Conservation (phyloP, 1,140 invertebrate genomes). For the Anastrepha ludens region DNA sequence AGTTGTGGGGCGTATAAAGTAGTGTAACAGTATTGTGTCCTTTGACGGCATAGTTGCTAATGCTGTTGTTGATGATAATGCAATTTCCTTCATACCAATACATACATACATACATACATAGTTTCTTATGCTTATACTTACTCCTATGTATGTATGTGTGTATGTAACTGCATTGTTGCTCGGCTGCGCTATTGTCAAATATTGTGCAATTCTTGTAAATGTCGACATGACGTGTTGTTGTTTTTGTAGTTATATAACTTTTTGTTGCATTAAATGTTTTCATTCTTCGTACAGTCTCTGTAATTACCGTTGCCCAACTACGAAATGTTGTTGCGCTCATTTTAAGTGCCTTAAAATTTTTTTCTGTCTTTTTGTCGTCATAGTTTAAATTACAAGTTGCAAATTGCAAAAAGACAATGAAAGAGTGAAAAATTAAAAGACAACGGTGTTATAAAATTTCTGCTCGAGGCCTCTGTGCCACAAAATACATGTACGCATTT, state of each 20-base stretch:
- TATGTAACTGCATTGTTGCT: constrained; percentile 6
- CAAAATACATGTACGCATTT: not conserved
- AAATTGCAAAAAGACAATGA: not conserved
- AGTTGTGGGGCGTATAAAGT: not conserved
- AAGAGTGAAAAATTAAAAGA: not conserved
- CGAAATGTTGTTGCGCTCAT: not conserved
- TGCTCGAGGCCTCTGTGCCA: not conserved
- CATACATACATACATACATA: not conserved
- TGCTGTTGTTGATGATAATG: constrained; percentile 57
- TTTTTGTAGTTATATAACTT: not conserved
- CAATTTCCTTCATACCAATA: constrained; percentile 54
- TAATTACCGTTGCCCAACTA: not conserved
- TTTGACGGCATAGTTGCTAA: constrained; percentile 23
- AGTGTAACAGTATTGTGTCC: constrained; percentile 13
- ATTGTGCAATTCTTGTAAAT: not conserved
- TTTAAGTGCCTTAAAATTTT: not conserved
- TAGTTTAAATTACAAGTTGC: not conserved
- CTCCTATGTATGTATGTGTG: no score
- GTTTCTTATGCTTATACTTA: not conserved
- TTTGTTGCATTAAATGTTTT: not conserved
- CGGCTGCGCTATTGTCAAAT: not conserved
- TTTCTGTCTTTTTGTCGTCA: not conserved
- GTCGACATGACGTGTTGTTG: no score
- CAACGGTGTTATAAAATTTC: not conserved
- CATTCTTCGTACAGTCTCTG: not conserved